Evolutionary conservation across 2,797 vertebrate genomes (phyloP).

Genomic region (Coccyzus lansbergi): DNA sequence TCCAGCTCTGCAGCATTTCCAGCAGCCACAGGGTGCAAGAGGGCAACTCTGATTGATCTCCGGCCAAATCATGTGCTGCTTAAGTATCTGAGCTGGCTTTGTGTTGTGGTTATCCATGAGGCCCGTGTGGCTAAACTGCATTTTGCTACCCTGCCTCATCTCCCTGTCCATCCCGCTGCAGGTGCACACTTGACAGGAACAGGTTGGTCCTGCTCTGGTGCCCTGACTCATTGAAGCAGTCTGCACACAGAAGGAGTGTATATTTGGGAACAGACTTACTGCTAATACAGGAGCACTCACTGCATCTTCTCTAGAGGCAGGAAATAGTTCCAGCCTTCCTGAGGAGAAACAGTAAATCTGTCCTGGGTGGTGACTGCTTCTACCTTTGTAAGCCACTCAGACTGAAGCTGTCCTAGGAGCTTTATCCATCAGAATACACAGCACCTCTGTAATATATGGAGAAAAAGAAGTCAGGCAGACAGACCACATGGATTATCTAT

Average conservation of each 20-base stretch:
- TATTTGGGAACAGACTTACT: not conserved
- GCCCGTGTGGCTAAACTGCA: not conserved
- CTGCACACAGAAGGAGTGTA: not conserved
- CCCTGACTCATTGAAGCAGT: not conserved
- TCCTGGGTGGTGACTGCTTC: not conserved
- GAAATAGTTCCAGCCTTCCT: not conserved
- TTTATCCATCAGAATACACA: not conserved
- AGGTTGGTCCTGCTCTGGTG: not conserved
- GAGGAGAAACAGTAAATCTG: not conserved
- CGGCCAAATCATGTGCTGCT: not conserved
- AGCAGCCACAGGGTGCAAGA: not conserved
- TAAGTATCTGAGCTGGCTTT: not conserved
- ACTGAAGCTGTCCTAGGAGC: not conserved
- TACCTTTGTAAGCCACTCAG: not conserved
- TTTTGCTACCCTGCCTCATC: not conserved
- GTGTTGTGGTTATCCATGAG: not conserved
- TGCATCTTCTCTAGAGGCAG: not conserved
- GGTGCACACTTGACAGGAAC: not conserved
- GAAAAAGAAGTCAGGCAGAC: not conserved
- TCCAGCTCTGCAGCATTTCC: not conserved
- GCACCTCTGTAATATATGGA: not conserved
- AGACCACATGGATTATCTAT: constrained; percentile 29
- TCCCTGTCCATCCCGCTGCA: not conserved
- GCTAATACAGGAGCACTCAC: not conserved
- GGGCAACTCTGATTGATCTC: not conserved